Evolutionary conservation across 2,113 vertebrate genomes (phyloP).

Genomic region (Alethe castanea): DNA sequence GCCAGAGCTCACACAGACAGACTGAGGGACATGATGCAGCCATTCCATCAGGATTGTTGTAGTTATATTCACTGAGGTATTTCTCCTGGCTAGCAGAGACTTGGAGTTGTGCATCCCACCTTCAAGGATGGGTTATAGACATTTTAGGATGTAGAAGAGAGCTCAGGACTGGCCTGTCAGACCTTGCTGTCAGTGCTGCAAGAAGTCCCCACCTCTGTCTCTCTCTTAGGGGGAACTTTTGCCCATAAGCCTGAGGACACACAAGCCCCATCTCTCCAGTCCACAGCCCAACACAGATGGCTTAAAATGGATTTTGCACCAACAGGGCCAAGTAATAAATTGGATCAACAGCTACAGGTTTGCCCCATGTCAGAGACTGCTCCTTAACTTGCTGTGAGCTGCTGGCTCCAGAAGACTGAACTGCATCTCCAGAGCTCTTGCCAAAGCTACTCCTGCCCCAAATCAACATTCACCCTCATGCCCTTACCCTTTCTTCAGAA

Average conservation of each 20-base stretch:
- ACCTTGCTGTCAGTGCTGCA: not conserved
- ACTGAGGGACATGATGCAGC: not conserved
- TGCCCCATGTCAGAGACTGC: not conserved
- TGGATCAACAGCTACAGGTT: not conserved
- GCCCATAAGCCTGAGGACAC: not conserved
- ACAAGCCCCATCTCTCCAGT: rapidly evolving
- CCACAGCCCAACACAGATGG: not conserved
- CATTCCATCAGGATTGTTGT: rapidly evolving
- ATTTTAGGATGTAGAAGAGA: not conserved
- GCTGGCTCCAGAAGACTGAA: not conserved
- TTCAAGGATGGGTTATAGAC: not conserved
- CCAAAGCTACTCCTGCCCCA: not conserved
- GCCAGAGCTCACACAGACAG: not conserved
- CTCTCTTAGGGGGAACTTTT: not conserved
- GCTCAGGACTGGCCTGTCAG: not conserved
- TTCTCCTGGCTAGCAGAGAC: not conserved
- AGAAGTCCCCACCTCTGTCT: not conserved
- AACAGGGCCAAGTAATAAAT: not conserved
- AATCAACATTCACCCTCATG: not conserved
- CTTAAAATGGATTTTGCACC: not conserved
- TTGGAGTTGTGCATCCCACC: not conserved
- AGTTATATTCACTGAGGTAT: not conserved
- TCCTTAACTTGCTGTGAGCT: not conserved
- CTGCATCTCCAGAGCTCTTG: not conserved
- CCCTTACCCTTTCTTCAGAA: not conserved